Evolutionary conservation across 2,797 vertebrate species (phyloP).

Genomic region (Parotocinclus haroldoi): DNA sequence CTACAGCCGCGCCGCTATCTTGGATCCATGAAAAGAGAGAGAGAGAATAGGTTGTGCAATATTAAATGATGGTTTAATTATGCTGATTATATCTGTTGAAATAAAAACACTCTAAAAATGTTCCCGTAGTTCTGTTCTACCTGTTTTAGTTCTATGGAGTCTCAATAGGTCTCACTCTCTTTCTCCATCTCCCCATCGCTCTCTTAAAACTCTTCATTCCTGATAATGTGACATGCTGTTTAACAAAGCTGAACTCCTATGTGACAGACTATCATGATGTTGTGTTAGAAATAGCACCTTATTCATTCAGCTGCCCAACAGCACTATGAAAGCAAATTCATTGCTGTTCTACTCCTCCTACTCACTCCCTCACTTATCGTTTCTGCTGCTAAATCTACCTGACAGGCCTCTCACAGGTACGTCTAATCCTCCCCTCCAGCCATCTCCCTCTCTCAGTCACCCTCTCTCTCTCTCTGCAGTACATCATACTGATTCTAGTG

Average conservation of each 20-base stretch:
- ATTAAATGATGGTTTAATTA: too few relatives aligned
- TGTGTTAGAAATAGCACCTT: conserved; percentile 49
- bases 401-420: conserved; percentile 59
- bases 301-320: conserved; percentile 40
- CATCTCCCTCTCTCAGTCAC: conserved; percentile 18
- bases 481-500: conserved; percentile 13
- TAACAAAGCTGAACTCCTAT: conserved; percentile 39
- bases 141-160: too few relatives aligned
- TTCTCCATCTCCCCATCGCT: background rate
- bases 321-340: conserved; percentile 53
- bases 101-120: too few relatives aligned
- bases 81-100: too few relatives aligned
- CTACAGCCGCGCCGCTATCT: too few relatives aligned
- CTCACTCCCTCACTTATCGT: conserved; percentile 53
- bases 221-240: conserved; percentile 46
- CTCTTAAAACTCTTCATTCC: conserved; percentile 10
- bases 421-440: conserved; percentile 52
- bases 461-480: conserved; percentile 12
- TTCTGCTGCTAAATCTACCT: conserved; percentile 59
- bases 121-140: too few relatives aligned
- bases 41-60: too few relatives aligned
- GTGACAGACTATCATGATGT: conserved; percentile 48
- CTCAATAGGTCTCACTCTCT: conserved; percentile 9
- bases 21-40: too few relatives aligned
- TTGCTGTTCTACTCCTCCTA: conserved; percentile 47